These are phyloP conservation scores for Egretta garzetta DNA, from an alignment of 2,113 vertebrate species.

Conservation along the genomic window DNA sequence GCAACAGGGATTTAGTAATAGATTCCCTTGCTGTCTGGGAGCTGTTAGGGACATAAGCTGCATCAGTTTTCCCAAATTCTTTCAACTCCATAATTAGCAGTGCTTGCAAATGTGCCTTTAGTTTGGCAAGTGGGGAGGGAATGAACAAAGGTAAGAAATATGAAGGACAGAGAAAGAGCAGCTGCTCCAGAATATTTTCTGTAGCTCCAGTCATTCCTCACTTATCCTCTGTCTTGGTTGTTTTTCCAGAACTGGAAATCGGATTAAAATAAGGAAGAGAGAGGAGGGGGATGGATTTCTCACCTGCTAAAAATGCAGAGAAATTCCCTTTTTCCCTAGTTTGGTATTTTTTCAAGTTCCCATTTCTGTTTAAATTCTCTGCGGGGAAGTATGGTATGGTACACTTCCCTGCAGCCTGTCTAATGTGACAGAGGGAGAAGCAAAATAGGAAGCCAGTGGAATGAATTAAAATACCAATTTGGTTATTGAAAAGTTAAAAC, in stretches of 20 bases:
- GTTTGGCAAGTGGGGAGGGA: neutral
- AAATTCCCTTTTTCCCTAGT: neutral
- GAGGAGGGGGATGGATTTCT: neutral
- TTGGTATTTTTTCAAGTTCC: neutral
- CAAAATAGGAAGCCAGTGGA: neutral
- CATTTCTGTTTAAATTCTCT: neutral
- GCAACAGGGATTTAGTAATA: neutral
- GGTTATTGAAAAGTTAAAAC: neutral
- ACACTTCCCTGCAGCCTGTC: neutral
- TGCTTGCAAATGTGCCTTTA: neutral
- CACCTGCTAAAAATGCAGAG: neutral
- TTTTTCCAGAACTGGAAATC: neutral
- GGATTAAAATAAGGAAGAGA: neutral
- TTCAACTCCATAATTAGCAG: neutral
- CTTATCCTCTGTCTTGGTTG: neutral
- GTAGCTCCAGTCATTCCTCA: neutral
- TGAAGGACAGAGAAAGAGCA: neutral
- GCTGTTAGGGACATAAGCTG: neutral
- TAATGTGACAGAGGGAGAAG: rapidly evolving
- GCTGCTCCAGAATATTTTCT: neutral
- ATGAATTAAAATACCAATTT: neutral
- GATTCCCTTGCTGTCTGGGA: slow-evolving; percentile 14
- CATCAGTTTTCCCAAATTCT: slow-evolving; percentile 29
- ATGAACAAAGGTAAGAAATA: neutral
- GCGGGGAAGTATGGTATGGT: neutral